phyloP scores from a whole-genome alignment of 1,140 invertebrate species.

The Anastrepha ludens region DNA sequence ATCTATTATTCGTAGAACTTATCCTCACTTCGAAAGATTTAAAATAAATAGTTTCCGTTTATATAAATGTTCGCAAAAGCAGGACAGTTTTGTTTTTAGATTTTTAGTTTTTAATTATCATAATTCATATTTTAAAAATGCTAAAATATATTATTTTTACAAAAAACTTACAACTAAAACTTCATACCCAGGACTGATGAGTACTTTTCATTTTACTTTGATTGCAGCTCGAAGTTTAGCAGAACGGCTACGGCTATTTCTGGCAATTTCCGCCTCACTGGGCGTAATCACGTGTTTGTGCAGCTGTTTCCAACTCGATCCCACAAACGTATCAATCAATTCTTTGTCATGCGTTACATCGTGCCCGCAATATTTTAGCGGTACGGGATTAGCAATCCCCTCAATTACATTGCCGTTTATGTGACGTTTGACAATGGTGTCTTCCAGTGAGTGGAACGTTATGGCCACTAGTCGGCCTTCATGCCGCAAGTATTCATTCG shows the following conservation, averaged over 20 bases:
- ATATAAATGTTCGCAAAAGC: too few relatives aligned
- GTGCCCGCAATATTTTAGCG: conserved; percentile 81
- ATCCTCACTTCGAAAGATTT: too few relatives aligned
- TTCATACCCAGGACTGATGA: too few relatives aligned
- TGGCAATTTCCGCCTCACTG: conserved; percentile 81
- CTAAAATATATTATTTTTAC: too few relatives aligned
- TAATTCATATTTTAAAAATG: too few relatives aligned
- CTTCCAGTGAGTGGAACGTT: conserved; percentile 95
- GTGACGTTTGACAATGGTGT: conserved; percentile 95
- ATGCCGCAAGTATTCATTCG: conserved; percentile 85
- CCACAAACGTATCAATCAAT: conserved; percentile 78
- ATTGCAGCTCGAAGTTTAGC: conserved; percentile 90
- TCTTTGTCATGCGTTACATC: conserved; percentile 76
- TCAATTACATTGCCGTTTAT: conserved; percentile 85
- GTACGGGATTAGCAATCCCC: conserved; percentile 79
- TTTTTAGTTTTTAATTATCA: too few relatives aligned
- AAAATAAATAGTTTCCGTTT: too few relatives aligned
- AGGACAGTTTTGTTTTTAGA: too few relatives aligned
- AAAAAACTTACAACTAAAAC: too few relatives aligned
- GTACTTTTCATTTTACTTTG: conserved; percentile 76
- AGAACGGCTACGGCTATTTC: conserved; percentile 89
- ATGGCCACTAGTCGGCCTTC: conserved; percentile 87
- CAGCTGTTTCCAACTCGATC: conserved; percentile 84
- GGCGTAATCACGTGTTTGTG: conserved; percentile 89
- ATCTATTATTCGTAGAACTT: too few relatives aligned